Evolutionary conservation across 2,888 invertebrate genomes (phyloP).

Genomic region (Trichacis sp.): DNA sequence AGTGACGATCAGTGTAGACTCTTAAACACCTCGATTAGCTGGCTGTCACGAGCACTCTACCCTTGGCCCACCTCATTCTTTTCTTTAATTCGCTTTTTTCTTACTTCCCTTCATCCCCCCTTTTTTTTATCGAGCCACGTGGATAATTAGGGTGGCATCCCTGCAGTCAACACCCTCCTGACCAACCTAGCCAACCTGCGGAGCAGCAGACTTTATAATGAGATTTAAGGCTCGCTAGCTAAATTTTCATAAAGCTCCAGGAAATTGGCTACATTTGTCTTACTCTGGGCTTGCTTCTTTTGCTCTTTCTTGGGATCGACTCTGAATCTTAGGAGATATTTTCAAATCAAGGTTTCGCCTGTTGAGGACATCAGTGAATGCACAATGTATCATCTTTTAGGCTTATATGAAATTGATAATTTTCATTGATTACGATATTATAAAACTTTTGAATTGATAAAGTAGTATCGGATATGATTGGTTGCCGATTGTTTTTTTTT

Average conservation of each 20-base stretch:
- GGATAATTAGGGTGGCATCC: conserved; percentile 69
- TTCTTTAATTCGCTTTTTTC: conserved; percentile 39
- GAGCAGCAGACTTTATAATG: conserved; percentile 61
- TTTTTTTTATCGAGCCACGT: conserved; percentile 62
- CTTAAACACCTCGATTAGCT: conserved; percentile 70
- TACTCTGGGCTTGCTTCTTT: conserved; percentile 33
- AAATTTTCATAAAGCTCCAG: conserved; percentile 60
- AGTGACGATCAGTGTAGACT: conserved; percentile 68
- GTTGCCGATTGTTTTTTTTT: no score
- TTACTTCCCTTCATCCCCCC: conserved; percentile 55
- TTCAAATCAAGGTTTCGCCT: not conserved
- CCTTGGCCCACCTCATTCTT: conserved; percentile 39
- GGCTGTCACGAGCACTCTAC: conserved; percentile 67
- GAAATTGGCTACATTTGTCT: conserved; percentile 48
- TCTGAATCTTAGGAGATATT: conserved; percentile 18
- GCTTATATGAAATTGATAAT: no score
- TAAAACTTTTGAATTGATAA: no score
- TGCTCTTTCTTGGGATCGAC: conserved; percentile 27
- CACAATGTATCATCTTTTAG: no score
- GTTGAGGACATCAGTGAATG: no score
- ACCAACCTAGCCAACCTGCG: conserved; percentile 42
- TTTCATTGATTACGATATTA: no score
- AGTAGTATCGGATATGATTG: no score
- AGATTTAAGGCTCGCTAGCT: conserved; percentile 62
- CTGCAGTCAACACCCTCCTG: conserved; percentile 60